Evolutionary conservation across 1,140 invertebrate genomes (phyloP), one percentile per base, ranked within the genome.

Genomic region (Cyrtorhinus lividipennis): DNA sequence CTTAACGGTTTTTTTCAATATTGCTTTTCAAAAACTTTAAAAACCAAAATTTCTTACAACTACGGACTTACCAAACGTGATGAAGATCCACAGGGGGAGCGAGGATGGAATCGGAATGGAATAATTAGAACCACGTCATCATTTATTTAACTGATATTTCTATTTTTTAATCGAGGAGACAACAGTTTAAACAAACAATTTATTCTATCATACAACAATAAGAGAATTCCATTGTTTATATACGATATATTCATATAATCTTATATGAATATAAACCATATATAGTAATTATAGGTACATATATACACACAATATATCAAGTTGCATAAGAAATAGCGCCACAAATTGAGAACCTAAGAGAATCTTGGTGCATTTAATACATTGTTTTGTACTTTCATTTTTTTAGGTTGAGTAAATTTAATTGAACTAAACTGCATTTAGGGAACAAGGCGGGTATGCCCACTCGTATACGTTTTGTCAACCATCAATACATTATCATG

Each of bases 101-200:
- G n/a, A n/a, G n/a, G n/a, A n/a, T n/a, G n/a, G n/a, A n/a, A n/a
- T n/a, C n/a, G n/a, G n/a, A n/a, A n/a, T n/a, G n/a, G n/a, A n/a
- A n/a, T n/a, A n/a, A n/a, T n/a, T n/a, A n/a, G n/a, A n/a, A n/a
- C 5, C 30, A 38, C 30, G 5, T 5, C 15, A 15, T 38, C 8
- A 53, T 15, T 53, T 62, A 62, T 48, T 62, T 62, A 62, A 62
- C 61, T 63, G 62, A 63, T 63, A 63, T 63, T 63, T 63, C 56
- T 63, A 63, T 63, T 63, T 63, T 62, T 63, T 63, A 63, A 63
- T 63, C 25, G 56, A 63, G 62, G 56, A 63, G 62, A 63, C 62
- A 63, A 63, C 62, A 63, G 62, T 63, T 63, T 63, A 63, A 63
- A 63, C 53, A 63, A 63, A 63, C 62, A 63, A 63, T 63, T 63